phyloP scores from a whole-genome alignment of 1,140 invertebrate genomes.

The Drosophila burlai region DNA sequence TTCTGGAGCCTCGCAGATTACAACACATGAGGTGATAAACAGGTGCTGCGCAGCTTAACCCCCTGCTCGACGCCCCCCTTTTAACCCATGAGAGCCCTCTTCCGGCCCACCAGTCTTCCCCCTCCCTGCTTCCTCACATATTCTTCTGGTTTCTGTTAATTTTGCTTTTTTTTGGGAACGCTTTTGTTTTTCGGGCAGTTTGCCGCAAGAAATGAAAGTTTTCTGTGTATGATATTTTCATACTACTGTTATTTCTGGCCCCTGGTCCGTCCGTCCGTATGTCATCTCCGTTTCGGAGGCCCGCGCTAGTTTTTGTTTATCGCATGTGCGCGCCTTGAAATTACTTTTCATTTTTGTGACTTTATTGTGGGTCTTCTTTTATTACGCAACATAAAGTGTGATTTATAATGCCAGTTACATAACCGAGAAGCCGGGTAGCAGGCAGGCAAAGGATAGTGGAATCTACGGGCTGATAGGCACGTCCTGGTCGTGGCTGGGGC shows the following conservation, averaged over 20 bases:
- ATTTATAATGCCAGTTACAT: slow-evolving; percentile 59
- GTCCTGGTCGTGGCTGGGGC: slow-evolving; percentile 41
- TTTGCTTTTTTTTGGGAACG: slow-evolving; percentile 46
- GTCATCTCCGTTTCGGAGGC: slow-evolving; percentile 54
- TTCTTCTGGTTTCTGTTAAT: slow-evolving; percentile 60
- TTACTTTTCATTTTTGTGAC: slow-evolving; percentile 80
- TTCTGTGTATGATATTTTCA: slow-evolving; percentile 74
- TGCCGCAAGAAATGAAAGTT: slow-evolving; percentile 79
- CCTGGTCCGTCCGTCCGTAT: slow-evolving; percentile 29
- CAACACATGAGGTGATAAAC: slow-evolving; percentile 81
- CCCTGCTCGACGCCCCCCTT: slow-evolving; percentile 23
- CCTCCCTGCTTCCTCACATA: slow-evolving; percentile 32
- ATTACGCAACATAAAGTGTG: slow-evolving; percentile 73
- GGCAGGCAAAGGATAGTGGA: slow-evolving; percentile 10
- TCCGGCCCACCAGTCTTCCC: not conserved
- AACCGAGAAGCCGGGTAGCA: slow-evolving; percentile 19
- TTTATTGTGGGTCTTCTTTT: slow-evolving; percentile 57
- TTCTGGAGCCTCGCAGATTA: slow-evolving; percentile 75
- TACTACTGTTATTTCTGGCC: slow-evolving; percentile 78
- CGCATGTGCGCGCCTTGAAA: slow-evolving; percentile 79
- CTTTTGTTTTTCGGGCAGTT: slow-evolving; percentile 69
- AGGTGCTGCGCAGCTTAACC: slow-evolving; percentile 70
- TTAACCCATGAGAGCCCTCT: not conserved
- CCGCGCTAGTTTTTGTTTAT: slow-evolving; percentile 60
- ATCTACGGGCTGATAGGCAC: slow-evolving; percentile 47